Base-by-base conservation (phyloP, 2,888 invertebrate genomes). In the Drosophila prostipennis region DNA sequence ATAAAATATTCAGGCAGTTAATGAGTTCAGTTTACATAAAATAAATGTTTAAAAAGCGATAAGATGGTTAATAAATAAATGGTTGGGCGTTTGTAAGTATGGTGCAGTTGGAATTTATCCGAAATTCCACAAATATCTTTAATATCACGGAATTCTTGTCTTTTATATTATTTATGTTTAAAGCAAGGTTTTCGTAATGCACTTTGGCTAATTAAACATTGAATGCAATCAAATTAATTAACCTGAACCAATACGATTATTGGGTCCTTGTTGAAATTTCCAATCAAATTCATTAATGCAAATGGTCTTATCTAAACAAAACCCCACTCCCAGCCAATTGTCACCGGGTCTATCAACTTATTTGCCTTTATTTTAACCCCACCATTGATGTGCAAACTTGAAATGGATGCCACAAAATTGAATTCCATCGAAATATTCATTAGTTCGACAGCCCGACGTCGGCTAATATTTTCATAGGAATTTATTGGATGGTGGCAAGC, bases 191-290 rank as follows among this genome's bases (percentile, higher is more conserved):
- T 34, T 32, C 13, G 39, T 29, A 54, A 48, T 32, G 37, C 70
- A 54, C 61, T 70, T 60, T 36, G 53, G 16, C 39, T 72, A 72
- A 70, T 70, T 70, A 61, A 60, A 45, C 63, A 54, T 72, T n/a
- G 46, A 32, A 48, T 48, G 48, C 67, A 65, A 82, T 80, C 42
- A 59, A 64, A 68, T 83, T 77, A 64, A 77, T 83, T 79, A 72
- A 52, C 34, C 39, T 42, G 57, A 71, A 72, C 64, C 58, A 61
- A 57, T 34, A 52, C 64, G 36, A 72, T 72, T 72, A 65, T 58
- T 42, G 40, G n/a, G 45, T 23, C 26, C 29, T 14, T 53, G 43
- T 32, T 53, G 23, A 72, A 71, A 53, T 54, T 59, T 39, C 39
- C 54, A 61, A 70, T 72, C 63, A 61, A 70, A 70, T 70, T 72